Conservation (phyloP, 2,888 invertebrate species). For the Cheilosia soror region DNA sequence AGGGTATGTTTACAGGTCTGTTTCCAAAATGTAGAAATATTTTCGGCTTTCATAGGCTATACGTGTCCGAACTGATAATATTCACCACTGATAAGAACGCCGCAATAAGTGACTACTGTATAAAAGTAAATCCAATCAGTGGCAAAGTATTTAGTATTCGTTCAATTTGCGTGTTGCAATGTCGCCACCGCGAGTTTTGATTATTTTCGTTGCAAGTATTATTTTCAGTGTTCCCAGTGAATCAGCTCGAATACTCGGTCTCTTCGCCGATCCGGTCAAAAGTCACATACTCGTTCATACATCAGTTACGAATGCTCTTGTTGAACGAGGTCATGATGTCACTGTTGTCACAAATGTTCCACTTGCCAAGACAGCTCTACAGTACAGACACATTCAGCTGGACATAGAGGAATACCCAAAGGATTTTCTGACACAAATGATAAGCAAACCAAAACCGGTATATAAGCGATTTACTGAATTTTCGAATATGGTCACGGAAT, state of each 20-base stretch:
- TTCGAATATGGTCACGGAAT: not conserved
- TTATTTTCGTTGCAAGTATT: too few relatives aligned
- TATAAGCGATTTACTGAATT: constrained; percentile 3
- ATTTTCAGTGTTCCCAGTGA: not conserved
- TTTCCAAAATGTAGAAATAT: too few relatives aligned
- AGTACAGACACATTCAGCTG: constrained; percentile 61
- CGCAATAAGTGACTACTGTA: too few relatives aligned
- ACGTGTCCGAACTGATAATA: too few relatives aligned
- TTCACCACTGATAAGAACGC: too few relatives aligned
- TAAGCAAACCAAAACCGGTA: constrained; percentile 24
- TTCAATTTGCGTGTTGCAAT: too few relatives aligned
- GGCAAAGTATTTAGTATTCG: too few relatives aligned
- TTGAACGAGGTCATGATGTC: constrained; percentile 80
- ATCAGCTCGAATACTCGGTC: constrained; percentile 77
- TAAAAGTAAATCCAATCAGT: too few relatives aligned
- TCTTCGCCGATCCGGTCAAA: constrained; percentile 79
- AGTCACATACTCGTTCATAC: constrained; percentile 80
- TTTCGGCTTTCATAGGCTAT: too few relatives aligned
- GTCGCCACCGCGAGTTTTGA: too few relatives aligned
- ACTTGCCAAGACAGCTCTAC: constrained; percentile 41
- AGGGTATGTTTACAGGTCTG: too few relatives aligned
- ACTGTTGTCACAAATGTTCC: constrained; percentile 78
- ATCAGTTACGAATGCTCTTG: constrained; percentile 78
- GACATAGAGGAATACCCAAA: not conserved
- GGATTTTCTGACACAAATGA: not conserved